phyloP scores from a whole-genome alignment of 2,797 vertebrate genomes.

The Sternotherus odoratus region DNA sequence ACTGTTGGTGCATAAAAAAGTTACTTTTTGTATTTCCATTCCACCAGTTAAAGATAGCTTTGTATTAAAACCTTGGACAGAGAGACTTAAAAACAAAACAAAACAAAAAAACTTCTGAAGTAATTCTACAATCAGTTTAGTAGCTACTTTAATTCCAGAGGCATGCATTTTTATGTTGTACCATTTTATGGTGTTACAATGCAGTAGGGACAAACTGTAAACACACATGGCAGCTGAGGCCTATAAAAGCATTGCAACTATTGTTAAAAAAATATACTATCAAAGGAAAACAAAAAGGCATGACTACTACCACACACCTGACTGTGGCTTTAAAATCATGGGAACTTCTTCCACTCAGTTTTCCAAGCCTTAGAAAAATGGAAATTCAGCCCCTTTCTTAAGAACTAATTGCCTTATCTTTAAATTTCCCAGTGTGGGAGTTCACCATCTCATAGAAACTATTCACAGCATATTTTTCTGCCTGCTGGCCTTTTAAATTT shows the following conservation, averaged over 20 bases:
- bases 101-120: background rate
- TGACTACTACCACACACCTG: background rate
- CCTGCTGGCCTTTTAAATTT: background rate
- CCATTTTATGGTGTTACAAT: background rate
- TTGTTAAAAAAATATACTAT: background rate
- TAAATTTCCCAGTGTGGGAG: background rate
- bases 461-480: background rate
- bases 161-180: accelerated
- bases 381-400: background rate
- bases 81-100: background rate
- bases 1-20: background rate
- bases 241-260: background rate
- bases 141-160: background rate
- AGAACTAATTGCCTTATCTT: background rate
- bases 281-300: background rate
- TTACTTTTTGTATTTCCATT: background rate
- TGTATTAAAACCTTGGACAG: background rate
- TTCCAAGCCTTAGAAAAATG: background rate
- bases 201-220: accelerated
- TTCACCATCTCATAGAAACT: background rate
- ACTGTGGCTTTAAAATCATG: background rate
- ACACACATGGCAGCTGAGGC: background rate
- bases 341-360: background rate
- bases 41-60: background rate
- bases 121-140: background rate